These are phyloP conservation scores for Ophiothrix spiculata DNA, from an alignment of 35 echinoderm and acorn worm genomes.

Conservation along the genomic window DNA sequence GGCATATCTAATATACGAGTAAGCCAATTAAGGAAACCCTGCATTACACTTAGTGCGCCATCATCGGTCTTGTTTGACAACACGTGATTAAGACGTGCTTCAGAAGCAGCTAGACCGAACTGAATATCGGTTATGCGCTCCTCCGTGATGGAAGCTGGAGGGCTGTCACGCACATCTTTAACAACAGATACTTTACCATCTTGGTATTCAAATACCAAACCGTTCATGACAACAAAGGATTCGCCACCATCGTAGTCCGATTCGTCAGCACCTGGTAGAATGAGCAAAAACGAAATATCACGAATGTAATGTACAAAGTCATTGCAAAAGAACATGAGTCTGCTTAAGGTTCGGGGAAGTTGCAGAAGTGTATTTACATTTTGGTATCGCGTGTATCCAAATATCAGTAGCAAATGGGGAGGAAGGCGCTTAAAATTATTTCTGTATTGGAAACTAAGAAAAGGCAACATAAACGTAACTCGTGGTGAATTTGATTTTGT, in stretches of 20 bases:
- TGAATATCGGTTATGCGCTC: slow-evolving; percentile 7
- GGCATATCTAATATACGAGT: neutral
- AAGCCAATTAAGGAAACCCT: slow-evolving; percentile 12
- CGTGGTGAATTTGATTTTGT: no score
- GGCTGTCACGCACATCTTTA: neutral
- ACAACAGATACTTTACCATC: neutral
- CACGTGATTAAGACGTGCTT: slow-evolving; percentile 15
- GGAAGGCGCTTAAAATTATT: no score
- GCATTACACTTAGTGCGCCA: neutral
- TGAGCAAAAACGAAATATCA: no score
- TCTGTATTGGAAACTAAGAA: no score
- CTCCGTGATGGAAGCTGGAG: neutral
- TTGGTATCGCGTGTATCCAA: no score
- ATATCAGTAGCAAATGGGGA: no score
- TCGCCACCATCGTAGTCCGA: neutral
- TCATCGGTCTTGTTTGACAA: neutral
- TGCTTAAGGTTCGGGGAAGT: no score
- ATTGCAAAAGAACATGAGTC: no score
- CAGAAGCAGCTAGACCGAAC: slow-evolving; percentile 1
- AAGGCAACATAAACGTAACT: no score
- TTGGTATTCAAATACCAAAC: slow-evolving; percentile 1
- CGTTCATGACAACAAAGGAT: slow-evolving; percentile 14
- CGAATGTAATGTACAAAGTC: no score
- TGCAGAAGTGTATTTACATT: no score
- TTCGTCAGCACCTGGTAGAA: no score